Conservation (phyloP, 2,113 vertebrate genomes). For the Caranx ignobilis region DNA sequence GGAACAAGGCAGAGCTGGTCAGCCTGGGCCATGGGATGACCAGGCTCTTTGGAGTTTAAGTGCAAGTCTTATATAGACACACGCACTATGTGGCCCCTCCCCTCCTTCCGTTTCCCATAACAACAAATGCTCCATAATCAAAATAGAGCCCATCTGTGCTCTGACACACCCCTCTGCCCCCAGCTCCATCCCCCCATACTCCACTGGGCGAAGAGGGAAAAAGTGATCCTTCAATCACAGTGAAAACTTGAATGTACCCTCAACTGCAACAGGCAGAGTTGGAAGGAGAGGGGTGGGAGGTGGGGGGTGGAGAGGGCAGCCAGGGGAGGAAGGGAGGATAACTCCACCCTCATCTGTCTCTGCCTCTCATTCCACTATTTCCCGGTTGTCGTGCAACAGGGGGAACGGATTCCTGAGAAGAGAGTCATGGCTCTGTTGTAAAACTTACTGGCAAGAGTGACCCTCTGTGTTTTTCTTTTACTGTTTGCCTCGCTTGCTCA, state of each 20-base stretch:
- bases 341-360: conserved; percentile 71
- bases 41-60: conserved; percentile 79
- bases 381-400: conserved; percentile 83
- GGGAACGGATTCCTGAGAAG: conserved; percentile 81
- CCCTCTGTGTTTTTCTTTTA: conserved; percentile 80
- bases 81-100: conserved; percentile 59
- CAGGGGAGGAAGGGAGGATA: conserved; percentile 27
- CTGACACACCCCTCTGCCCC: conserved; percentile 69
- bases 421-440: conserved; percentile 84
- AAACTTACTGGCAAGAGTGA: conserved; percentile 84
- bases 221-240: conserved; percentile 58
- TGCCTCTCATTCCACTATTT: conserved; percentile 78
- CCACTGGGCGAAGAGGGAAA: conserved; percentile 52
- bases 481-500: conserved; percentile 68
- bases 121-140: conserved; percentile 74
- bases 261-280: conserved; percentile 41
- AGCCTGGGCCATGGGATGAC: conserved; percentile 75
- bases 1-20: conserved; percentile 20
- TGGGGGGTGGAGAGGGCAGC: background rate
- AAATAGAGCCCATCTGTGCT: conserved; percentile 76
- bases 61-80: conserved; percentile 74
- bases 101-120: conserved; percentile 72
- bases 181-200: conserved; percentile 39
- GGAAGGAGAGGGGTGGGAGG: background rate
- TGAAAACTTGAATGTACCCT: conserved; percentile 51